Evolutionary conservation across 2,888 invertebrate species (phyloP), one percentile per base, ranked within the genome.

Genomic region (Malthinus flaveolus): DNA sequence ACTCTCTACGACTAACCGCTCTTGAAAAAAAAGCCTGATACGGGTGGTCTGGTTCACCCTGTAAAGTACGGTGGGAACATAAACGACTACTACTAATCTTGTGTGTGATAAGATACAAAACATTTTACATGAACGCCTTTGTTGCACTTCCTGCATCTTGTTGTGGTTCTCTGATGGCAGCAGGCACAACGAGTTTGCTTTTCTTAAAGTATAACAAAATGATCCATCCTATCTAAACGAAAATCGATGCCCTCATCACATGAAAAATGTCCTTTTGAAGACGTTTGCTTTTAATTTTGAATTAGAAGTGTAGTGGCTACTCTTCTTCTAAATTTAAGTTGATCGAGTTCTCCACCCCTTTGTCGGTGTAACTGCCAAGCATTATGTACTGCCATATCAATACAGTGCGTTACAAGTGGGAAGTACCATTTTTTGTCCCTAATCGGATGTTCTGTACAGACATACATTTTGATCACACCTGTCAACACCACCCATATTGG

Each of bases 91-190:
- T 44, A 23, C 23, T 7, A 15, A 12, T 32, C 32, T 12, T 46
- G 42, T 48, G 48, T 36, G 49, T 65, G 66, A 45, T 64, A 66
- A 32, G 55, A 12, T 9, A 66, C 39, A 57, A 67, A 66, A 56
- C 62, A 65, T 47, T 62, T 59, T 11, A 67, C 64, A 56, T 66
- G 65, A 42, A 66, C 45, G 7, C 62, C 65, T 7, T 64, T 54
- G 23, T 64, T 55, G 54, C 65, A 64, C 59, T 67, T 67, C 50
- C 51, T 36, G 49, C 66, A 67, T 11, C 66, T 44, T 4, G 66
- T 67, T 33, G 62, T 64, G 8, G 64, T 64, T 49, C 64, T 65
- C 48, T 58, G 58, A 34, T 67, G 63, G 42, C 65, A 67, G 12
- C 56, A 42, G 44, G 61, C 57, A 47, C 63, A 67, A 45, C 61